Base-by-base conservation (phyloP, 2,888 invertebrate species). In the Agrotis ipsilon region DNA sequence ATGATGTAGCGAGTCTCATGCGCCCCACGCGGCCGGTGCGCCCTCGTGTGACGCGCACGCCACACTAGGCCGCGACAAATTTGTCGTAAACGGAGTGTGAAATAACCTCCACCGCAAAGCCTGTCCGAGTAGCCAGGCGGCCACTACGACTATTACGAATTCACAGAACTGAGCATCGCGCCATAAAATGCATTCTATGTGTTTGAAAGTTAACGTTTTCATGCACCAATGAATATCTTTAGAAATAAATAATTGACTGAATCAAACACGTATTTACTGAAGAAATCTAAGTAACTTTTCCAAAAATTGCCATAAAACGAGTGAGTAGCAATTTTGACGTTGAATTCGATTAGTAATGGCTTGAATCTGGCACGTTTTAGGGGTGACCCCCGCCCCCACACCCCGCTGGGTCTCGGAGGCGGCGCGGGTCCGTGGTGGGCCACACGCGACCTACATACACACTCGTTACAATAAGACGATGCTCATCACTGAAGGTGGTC, bases 401-500 rank as follows among this genome's bases (percentile, higher is more conserved):
- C 49, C 2, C 48, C 49, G 19, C n/a, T n/a, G 0, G 2, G 13
- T 16, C 48, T 27, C 16, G 24, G 46, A 18, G 39, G 54, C 3
- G 66, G 63, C 61, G 57, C 43, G 59, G 60, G 66, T 66, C 57
- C 24, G 54, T 43, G 24, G 75, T 49, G 24, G 39, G 58, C 55
- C 59, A 32, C 49, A 54, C 66, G 57, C 76, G 70, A 66, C 83
- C 82, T 82, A 83, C 73, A 76, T 84, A 71, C 49, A 54, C 32
- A 65, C 64, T 69, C 64, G 61, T 75, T 64, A 75, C 70, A 71
- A 72, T 79, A 76, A 82, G 61, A 78, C 68, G 52, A 68, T 63
- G 57, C 43, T 65, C 68, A 67, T 71, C 68, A 60, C 55, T 62
- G 45, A 48, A 51, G 52, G 66, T 68, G 65, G 51, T 73, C 69